A percentile compares a stretch with the other conserved stretches of the same genome.
phyloP scores from a whole-genome alignment of 2,113 vertebrate species.

The Thomomys bottae region DNA sequence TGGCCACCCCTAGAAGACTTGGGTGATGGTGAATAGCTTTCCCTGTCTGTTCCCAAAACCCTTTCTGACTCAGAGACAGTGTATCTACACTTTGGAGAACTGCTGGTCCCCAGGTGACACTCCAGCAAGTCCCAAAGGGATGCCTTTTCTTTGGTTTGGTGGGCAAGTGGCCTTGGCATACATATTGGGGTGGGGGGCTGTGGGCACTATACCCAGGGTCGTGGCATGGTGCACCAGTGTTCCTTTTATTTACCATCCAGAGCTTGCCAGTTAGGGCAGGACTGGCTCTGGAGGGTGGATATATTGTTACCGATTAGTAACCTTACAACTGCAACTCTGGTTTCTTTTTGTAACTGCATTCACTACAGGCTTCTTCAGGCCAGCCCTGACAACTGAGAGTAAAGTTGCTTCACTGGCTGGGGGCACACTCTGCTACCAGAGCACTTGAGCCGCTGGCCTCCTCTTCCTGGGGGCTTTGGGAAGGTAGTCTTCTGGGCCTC shows the following conservation, averaged over 20 bases:
- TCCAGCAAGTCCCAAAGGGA: not conserved
- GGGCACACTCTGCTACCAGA: not conserved
- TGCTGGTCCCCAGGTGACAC: not conserved
- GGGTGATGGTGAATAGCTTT: slow-evolving; percentile 37
- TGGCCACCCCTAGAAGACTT: not conserved
- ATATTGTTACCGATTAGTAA: slow-evolving; percentile 76
- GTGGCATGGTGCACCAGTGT: not conserved
- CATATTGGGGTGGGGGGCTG: not conserved
- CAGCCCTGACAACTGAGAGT: not conserved
- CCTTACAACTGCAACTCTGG: slow-evolving; percentile 35
- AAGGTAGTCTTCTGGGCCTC: slow-evolving; percentile 11
- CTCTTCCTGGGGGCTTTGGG: not conserved
- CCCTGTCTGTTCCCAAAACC: slow-evolving; percentile 54
- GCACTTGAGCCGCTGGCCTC: not conserved
- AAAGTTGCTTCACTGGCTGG: not conserved
- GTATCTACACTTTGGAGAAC: not conserved
- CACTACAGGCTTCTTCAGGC: not conserved
- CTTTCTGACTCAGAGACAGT: not conserved
- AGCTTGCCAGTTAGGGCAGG: slow-evolving; percentile 29
- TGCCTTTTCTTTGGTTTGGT: not conserved
- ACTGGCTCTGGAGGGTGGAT: slow-evolving; percentile 25
- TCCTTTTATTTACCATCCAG: slow-evolving; percentile 20
- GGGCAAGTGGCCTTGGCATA: not conserved
- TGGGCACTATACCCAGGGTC: not conserved
- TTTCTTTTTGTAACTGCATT: slow-evolving; percentile 69